Conservation (phyloP, 1,140 invertebrate genomes). For the Heliconius congener region DNA sequence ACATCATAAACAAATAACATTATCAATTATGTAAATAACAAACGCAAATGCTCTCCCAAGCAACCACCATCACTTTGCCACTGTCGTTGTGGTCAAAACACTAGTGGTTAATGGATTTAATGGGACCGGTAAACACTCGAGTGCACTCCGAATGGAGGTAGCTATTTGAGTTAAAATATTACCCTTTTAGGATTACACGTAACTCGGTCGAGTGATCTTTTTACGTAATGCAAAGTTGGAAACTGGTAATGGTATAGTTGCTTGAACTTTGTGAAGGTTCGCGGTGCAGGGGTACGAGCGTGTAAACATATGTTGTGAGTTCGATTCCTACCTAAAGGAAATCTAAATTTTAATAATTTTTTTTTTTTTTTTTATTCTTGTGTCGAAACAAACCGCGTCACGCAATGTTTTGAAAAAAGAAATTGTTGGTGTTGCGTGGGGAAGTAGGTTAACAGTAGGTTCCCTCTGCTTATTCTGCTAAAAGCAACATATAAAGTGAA, state of each 20-base stretch:
- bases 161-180: conserved; percentile 70
- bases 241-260: neutral
- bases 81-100: conserved; percentile 60
- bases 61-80: conserved; percentile 15
- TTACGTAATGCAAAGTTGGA: neutral
- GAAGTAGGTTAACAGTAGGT: too few species aligned
- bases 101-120: conserved; percentile 62
- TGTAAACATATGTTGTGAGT: too few species aligned
- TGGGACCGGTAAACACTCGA: conserved; percentile 63
- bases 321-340: too few species aligned
- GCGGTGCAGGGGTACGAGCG: too few species aligned
- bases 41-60: neutral
- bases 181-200: conserved; percentile 68
- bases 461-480: too few species aligned
- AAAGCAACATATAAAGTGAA: too few species aligned
- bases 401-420: too few species aligned
- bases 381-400: too few species aligned
- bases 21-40: conserved; percentile 7
- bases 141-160: conserved; percentile 51
- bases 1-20: neutral
- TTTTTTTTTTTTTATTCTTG: too few species aligned
- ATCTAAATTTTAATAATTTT: too few species aligned
- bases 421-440: too few species aligned
- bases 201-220: conserved; percentile 29
- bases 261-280: neutral